A percentile compares a stretch with the other conserved stretches of the same genome.
Evolutionary conservation across 2,888 invertebrate species (phyloP).

Genomic region (Drosophila quinaria): DNA sequence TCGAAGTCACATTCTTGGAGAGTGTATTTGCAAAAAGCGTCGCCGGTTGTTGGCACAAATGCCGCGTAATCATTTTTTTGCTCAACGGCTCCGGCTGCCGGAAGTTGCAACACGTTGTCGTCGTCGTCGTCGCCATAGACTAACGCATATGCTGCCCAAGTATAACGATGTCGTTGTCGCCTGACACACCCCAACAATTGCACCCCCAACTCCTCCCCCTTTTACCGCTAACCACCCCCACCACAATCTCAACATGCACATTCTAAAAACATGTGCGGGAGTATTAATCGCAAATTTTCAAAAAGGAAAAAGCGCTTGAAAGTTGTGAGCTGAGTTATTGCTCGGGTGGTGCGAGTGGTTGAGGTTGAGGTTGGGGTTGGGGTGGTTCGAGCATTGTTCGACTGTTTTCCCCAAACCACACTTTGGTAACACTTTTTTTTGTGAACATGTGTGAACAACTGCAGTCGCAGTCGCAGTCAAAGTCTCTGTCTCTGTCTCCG

Average conservation of each 20-base stretch:
- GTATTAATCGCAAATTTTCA: slow-evolving; percentile 63
- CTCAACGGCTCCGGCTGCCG: slow-evolving; percentile 53
- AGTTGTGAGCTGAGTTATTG: slow-evolving; percentile 60
- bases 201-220: slow-evolving; percentile 1
- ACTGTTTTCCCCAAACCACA: slow-evolving; percentile 39
- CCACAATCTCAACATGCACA: slow-evolving; percentile 13
- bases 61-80: slow-evolving; percentile 78
- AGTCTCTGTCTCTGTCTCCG: slow-evolving; percentile 9
- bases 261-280: slow-evolving; percentile 28
- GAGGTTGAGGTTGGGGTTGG: not conserved
- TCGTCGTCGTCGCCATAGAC: slow-evolving; percentile 18
- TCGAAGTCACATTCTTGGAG: slow-evolving; percentile 63
- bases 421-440: slow-evolving; percentile 51
- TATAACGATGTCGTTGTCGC: slow-evolving; percentile 42
- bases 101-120: slow-evolving; percentile 75
- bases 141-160: slow-evolving; percentile 67
- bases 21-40: slow-evolving; percentile 60
- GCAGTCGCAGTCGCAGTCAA: slow-evolving; percentile 43
- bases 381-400: slow-evolving; percentile 44
- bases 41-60: slow-evolving; percentile 69
- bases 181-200: slow-evolving; percentile 69
- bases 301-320: slow-evolving; percentile 53
- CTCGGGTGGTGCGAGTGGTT: slow-evolving; percentile 24
- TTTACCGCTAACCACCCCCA: slow-evolving; percentile 4
- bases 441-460: slow-evolving; percentile 82